phyloP scores from a whole-genome alignment of 2,888 invertebrate species.

The Operophtera brumata region DNA sequence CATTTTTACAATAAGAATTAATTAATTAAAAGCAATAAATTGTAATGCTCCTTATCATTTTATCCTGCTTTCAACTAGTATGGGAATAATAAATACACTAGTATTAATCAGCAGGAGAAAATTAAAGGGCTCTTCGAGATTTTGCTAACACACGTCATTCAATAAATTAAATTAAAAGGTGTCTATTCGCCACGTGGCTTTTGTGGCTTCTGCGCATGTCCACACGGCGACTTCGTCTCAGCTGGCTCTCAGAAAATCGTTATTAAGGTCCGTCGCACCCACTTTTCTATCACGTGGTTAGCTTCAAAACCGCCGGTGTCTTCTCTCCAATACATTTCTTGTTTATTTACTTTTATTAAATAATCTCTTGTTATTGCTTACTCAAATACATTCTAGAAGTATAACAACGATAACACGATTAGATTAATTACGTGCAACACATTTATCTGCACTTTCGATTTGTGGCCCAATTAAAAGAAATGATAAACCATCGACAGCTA shows the following conservation, averaged over 20 bases:
- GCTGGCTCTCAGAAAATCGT: conserved; percentile 77
- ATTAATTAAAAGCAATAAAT: background rate
- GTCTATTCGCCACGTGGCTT: conserved; percentile 60
- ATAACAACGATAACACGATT: conserved; percentile 30
- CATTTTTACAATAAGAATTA: background rate
- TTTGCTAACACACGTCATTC: conserved; percentile 34
- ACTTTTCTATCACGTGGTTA: conserved; percentile 53
- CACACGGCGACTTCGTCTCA: conserved; percentile 52
- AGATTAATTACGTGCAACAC: conserved; percentile 32
- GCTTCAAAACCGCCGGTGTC: conserved; percentile 27
- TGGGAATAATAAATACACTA: background rate
- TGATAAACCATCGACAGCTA: conserved; percentile 2
- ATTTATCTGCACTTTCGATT: conserved; percentile 39
- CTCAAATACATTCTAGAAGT: conserved; percentile 13
- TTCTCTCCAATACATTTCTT: background rate
- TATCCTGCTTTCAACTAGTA: too few relatives aligned
- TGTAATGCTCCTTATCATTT: too few relatives aligned
- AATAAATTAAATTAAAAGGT: conserved; percentile 45
- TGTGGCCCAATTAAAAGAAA: conserved; percentile 42
- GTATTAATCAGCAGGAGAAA: background rate
- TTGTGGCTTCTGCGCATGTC: conserved; percentile 62
- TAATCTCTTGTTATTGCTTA: background rate
- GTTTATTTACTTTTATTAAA: background rate
- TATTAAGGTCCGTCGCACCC: conserved; percentile 56
- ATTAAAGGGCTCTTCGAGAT: background rate